phyloP scores from a whole-genome alignment of 2,797 vertebrate genomes.

The Eulemur mongoz region DNA sequence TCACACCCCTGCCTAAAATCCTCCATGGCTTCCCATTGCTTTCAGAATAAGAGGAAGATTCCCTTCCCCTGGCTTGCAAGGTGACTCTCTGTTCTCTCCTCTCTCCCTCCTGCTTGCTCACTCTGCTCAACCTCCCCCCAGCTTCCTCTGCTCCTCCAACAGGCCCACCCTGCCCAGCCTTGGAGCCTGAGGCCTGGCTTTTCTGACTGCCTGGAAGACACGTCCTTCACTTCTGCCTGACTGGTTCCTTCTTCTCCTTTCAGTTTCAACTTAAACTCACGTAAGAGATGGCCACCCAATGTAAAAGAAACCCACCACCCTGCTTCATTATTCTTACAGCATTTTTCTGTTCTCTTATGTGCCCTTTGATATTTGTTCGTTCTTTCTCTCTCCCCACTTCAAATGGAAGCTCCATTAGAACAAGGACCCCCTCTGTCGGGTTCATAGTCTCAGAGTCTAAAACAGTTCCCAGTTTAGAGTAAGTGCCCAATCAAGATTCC shows the following conservation, averaged over 20 bases:
- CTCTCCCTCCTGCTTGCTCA: not conserved
- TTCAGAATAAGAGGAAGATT: not conserved
- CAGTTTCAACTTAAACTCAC: not conserved
- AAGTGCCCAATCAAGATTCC: not conserved
- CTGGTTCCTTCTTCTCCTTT: not conserved
- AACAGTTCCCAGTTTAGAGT: not conserved
- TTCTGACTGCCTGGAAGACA: not conserved
- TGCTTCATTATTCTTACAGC: not conserved
- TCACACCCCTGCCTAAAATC: not conserved
- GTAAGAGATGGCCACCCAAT: not conserved
- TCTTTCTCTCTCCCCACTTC: not conserved
- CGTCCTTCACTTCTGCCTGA: not conserved
- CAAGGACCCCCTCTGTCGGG: not conserved
- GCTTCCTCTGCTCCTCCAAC: not conserved
- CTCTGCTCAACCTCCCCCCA: not conserved
- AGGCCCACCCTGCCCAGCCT: not conserved
- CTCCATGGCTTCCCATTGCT: not conserved
- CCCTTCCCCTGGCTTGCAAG: not conserved
- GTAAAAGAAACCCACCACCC: not conserved
- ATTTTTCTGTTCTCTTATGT: not conserved
- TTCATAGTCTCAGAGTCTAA: not conserved
- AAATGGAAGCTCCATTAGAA: not conserved
- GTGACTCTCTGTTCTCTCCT: not conserved
- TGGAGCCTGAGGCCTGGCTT: not conserved
- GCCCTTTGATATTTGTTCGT: not conserved